A percentile compares a stretch with the other conserved stretches of the same genome.
phyloP scores from a whole-genome alignment of 1,140 invertebrate genomes.

The Leptinotarsa defecta region DNA sequence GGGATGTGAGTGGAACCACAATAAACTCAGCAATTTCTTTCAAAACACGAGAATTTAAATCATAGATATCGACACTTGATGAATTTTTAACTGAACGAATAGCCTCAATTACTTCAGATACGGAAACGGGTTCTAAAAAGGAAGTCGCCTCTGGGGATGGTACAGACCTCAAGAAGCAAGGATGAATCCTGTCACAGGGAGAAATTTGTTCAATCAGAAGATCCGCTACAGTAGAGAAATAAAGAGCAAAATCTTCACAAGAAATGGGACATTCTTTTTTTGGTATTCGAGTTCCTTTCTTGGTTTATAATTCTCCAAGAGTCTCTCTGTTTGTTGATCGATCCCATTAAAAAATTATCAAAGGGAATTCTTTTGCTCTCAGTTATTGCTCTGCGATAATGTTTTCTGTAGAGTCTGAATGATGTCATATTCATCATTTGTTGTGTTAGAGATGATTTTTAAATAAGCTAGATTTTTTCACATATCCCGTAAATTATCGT shows the following conservation, averaged over 20 bases:
- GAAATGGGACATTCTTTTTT: no score
- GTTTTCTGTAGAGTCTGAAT: background rate
- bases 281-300: background rate
- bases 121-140: background rate
- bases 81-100: background rate
- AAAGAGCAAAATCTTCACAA: background rate
- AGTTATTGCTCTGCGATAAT: background rate
- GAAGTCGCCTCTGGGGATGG: background rate
- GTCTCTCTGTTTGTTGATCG: background rate
- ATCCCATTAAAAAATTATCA: background rate
- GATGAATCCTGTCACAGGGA: background rate
- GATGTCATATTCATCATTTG: background rate
- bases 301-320: background rate
- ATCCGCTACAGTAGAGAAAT: background rate
- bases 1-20: constrained; percentile 1
- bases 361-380: background rate
- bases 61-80: background rate
- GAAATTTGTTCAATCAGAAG: background rate
- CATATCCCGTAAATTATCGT: background rate
- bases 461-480: background rate
- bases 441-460: background rate
- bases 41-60: background rate
- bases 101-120: background rate
- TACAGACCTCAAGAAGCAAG: background rate
- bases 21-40: constrained; percentile 2